Conservation (phyloP, 2,113 vertebrate species). For the Rhea americana region DNA sequence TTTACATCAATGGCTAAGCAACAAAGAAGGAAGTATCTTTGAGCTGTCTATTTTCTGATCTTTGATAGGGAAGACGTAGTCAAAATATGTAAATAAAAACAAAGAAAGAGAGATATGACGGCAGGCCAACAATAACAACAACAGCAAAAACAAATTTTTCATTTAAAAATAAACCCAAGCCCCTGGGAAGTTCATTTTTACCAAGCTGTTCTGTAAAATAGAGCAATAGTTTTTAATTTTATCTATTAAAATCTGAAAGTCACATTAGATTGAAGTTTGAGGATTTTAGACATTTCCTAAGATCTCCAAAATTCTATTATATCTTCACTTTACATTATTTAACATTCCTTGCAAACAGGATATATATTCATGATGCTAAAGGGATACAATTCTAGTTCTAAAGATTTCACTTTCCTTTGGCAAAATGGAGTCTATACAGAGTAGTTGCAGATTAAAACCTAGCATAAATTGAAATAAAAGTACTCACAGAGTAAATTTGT, state of each 20-base stretch:
- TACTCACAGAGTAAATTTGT: neutral
- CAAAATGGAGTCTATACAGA: neutral
- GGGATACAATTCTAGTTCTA: neutral
- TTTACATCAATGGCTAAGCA: neutral
- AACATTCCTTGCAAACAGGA: neutral
- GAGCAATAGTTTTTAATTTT: neutral
- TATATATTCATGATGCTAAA: neutral
- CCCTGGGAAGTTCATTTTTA: neutral
- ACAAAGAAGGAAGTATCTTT: neutral
- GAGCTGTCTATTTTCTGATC: neutral
- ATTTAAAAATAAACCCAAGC: neutral
- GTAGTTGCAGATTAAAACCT: neutral
- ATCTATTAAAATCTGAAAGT: neutral
- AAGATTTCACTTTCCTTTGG: neutral
- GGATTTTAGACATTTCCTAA: neutral
- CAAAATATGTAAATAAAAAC: neutral
- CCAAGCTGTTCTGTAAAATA: neutral
- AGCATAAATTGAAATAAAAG: neutral
- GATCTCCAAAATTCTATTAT: neutral
- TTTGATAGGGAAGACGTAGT: neutral
- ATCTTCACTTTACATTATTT: neutral
- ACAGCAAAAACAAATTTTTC: neutral
- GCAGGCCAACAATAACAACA: neutral
- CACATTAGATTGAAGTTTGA: neutral
- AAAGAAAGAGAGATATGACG: neutral